Evolutionary conservation across 1,140 invertebrate species (phyloP).

Genomic region (Tigriopus japonicus): DNA sequence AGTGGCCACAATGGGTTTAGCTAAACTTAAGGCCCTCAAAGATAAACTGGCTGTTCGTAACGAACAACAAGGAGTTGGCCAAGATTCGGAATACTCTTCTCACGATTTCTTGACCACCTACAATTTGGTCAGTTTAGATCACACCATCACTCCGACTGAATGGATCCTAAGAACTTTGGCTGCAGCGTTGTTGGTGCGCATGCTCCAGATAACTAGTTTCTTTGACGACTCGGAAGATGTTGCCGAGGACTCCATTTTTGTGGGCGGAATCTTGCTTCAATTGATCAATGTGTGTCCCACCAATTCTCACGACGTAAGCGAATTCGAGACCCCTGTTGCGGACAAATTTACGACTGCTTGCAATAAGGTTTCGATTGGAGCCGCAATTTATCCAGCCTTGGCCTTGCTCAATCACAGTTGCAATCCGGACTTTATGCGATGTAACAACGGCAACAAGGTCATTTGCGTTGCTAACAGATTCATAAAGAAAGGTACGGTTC

Average conservation of each 20-base stretch:
- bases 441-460: constrained; percentile 7
- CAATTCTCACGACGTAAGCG: constrained; percentile 4
- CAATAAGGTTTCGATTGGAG: neutral
- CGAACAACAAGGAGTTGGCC: neutral
- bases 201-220: neutral
- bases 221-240: neutral
- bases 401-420: constrained; percentile 4
- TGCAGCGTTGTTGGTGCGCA: neutral
- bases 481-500: constrained; percentile 25
- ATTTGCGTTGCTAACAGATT: constrained; percentile 23
- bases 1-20: neutral
- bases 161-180: neutral
- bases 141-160: neutral
- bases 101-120: neutral
- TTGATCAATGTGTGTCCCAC: neutral
- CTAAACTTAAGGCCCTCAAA: neutral
- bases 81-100: neutral
- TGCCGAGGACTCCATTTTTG: neutral
- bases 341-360: neutral
- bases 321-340: neutral
- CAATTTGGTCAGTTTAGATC: neutral
- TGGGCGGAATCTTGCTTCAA: neutral
- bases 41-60: neutral
- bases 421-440: constrained; percentile 5
- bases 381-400: constrained; percentile 1